phyloP scores from a whole-genome alignment of 2,797 vertebrate species.

The Sebastes elongatus region DNA sequence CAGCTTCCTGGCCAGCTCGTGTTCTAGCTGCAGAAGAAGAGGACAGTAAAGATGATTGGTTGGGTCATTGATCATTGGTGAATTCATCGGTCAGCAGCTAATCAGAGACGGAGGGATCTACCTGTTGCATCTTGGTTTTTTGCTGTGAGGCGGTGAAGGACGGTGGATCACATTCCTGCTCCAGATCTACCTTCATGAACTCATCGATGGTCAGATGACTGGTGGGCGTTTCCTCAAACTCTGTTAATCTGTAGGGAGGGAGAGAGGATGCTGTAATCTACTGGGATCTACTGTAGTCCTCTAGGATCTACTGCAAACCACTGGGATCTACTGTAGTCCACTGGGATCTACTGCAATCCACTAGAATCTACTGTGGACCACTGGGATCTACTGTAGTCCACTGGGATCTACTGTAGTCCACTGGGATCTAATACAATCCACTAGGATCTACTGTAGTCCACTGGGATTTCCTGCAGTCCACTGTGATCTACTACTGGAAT shows the following conservation, averaged over 20 bases:
- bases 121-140: constrained; percentile 92
- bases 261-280: not conserved
- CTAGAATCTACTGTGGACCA: rapidly evolving
- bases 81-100: not conserved
- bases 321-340: not conserved
- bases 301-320: not conserved
- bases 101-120: constrained; percentile 47
- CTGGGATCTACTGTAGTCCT: not conserved
- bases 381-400: too few species aligned
- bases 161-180: constrained; percentile 95
- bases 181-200: constrained; percentile 95
- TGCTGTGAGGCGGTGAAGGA: constrained; percentile 92
- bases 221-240: constrained; percentile 97
- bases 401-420: not conserved
- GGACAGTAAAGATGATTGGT: not conserved
- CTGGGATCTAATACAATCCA: not conserved
- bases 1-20: constrained; percentile 90
- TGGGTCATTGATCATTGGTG: not conserved
- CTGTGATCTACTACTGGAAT: too few species aligned
- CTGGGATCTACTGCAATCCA: rapidly evolving
- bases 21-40: constrained; percentile 86
- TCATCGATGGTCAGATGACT: constrained; percentile 97
- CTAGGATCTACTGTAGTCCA: not conserved
- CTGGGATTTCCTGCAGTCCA: too few species aligned
- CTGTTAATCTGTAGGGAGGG: constrained; percentile 85